phyloP scores from a whole-genome alignment of 2,888 invertebrate genomes.

The Subacronicta megacephala region DNA sequence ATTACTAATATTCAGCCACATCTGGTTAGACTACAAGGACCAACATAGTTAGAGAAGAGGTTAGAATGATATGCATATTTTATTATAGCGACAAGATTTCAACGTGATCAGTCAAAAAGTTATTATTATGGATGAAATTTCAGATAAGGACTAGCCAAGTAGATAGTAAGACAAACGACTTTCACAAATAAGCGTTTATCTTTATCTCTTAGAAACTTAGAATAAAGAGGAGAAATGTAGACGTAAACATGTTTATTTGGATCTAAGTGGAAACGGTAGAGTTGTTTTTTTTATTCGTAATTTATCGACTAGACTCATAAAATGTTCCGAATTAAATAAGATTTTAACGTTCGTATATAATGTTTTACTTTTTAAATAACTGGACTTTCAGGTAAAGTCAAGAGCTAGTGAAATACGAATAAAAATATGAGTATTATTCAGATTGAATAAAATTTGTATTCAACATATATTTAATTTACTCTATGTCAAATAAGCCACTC shows the following conservation, averaged over 20 bases:
- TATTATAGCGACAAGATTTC: neutral
- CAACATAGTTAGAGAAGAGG: too few relatives aligned
- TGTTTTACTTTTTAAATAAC: too few relatives aligned
- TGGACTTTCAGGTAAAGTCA: too few relatives aligned
- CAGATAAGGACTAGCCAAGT: conserved; percentile 28
- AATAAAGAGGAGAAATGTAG: conserved; percentile 43
- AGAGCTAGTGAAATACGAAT: too few relatives aligned
- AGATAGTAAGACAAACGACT: conserved; percentile 43
- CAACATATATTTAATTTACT: too few relatives aligned
- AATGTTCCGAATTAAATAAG: neutral
- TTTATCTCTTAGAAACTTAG: conserved; percentile 54
- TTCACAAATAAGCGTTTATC: conserved; percentile 54
- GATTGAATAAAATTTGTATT: too few relatives aligned
- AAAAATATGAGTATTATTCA: too few relatives aligned
- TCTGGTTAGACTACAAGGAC: too few relatives aligned
- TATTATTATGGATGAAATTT: conserved; percentile 18
- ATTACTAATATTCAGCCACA: too few relatives aligned
- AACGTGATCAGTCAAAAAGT: conserved; percentile 8
- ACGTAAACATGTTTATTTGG: conserved; percentile 59
- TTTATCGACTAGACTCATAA: conserved; percentile 13
- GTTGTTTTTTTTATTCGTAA: conserved; percentile 25
- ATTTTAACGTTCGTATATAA: too few relatives aligned
- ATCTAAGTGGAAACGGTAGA: conserved; percentile 25
- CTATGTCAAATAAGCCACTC: too few relatives aligned
- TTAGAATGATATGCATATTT: too few relatives aligned